Percentiles rank a stretch among this genome's conserved stretches.
Evolutionary conservation across 2,888 invertebrate species (phyloP).

Genomic region (Magallana nippona): DNA sequence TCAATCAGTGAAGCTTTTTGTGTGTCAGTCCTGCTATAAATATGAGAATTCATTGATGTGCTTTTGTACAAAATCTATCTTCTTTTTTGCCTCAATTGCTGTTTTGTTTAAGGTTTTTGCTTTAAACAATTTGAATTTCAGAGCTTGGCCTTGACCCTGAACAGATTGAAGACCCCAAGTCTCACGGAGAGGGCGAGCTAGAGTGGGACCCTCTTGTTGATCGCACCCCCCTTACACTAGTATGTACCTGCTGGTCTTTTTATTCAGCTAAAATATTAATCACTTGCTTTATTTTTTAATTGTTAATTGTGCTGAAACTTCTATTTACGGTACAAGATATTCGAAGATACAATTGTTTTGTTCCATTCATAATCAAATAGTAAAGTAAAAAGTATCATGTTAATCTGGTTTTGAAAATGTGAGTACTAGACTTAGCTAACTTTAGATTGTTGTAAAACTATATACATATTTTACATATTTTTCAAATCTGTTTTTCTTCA

Average conservation of each 20-base stretch:
- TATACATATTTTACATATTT: no score
- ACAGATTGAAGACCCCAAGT: conserved; percentile 40
- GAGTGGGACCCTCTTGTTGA: conserved; percentile 65
- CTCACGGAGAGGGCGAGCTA: conserved; percentile 61
- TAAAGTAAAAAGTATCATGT: no score
- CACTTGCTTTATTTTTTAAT: no score
- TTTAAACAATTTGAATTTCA: conserved; percentile 34
- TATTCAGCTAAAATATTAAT: no score
- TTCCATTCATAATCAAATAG: no score
- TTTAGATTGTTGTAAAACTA: no score
- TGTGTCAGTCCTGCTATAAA: background rate
- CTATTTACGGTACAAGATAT: no score
- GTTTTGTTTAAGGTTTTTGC: background rate
- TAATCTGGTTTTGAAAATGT: no score
- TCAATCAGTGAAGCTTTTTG: background rate
- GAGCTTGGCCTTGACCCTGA: conserved; percentile 50
- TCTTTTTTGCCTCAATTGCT: background rate
- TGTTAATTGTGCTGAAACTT: no score
- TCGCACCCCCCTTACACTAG: conserved; percentile 61
- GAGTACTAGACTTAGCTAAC: no score
- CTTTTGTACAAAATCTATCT: background rate
- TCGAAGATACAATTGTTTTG: no score
- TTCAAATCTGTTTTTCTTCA: no score
- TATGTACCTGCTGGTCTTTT: conserved; percentile 52
- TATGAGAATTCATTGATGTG: background rate